These are phyloP conservation scores for Neoniphon sammara DNA, from an alignment of 2,797 vertebrate species.

Conservation along the genomic window DNA sequence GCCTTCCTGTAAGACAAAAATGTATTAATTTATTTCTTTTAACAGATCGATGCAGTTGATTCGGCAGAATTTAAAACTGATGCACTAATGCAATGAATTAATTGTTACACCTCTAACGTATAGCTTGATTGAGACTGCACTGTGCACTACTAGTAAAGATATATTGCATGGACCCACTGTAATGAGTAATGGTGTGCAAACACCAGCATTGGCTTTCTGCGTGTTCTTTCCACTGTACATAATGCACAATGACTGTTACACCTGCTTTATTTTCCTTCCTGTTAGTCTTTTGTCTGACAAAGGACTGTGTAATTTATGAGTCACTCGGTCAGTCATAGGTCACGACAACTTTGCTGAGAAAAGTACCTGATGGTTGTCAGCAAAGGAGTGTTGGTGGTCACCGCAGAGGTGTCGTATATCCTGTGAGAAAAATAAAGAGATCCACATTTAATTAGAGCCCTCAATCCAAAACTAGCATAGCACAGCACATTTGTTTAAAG, in stretches of 20 bases:
- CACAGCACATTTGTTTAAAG: not conserved
- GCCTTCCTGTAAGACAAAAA: too few species aligned
- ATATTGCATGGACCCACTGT: too few species aligned
- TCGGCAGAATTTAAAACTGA: too few species aligned
- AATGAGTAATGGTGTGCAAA: too few species aligned
- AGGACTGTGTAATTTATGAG: not conserved
- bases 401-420: conserved; percentile 85
- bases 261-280: not conserved
- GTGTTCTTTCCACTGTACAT: not conserved
- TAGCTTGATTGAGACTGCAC: too few species aligned
- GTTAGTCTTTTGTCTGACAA: not conserved
- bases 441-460: conserved; percentile 1
- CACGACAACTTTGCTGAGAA: not conserved
- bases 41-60: too few species aligned
- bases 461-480: not conserved
- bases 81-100: too few species aligned
- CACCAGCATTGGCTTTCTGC: not conserved
- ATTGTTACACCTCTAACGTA: too few species aligned
- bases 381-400: conserved; percentile 60
- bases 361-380: conserved; percentile 82
- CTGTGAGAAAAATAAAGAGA: conserved; percentile 71
- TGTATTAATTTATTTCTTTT: too few species aligned
- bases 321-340: not conserved
- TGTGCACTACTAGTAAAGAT: not conserved
- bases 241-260: not conserved